A percentile compares a stretch with the other conserved stretches of the same genome.
Conservation (phyloP, 2,888 invertebrate genomes). For the Acrobasis suavella region DNA sequence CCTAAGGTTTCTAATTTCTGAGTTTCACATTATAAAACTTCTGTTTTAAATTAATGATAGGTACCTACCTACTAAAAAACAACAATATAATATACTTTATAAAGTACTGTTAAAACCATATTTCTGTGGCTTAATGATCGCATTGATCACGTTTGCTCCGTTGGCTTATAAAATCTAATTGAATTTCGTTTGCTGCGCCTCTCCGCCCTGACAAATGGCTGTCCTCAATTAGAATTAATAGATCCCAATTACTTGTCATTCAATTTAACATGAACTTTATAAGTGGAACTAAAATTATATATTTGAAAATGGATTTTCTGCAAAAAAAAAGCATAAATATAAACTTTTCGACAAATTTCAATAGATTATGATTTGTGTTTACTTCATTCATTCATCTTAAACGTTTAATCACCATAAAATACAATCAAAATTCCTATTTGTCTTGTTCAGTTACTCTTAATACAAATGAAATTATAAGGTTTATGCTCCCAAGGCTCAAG, state of each 20-base stretch:
- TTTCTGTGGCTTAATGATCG: neutral
- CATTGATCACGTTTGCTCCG: neutral
- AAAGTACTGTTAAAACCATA: neutral
- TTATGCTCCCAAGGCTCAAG: too few species aligned
- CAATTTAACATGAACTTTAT: neutral
- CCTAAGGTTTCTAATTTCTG: too few species aligned
- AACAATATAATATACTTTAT: neutral
- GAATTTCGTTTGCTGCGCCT: neutral
- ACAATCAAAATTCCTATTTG: too few species aligned
- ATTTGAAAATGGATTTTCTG: neutral
- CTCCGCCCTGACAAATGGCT: neutral
- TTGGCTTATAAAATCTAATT: constrained; percentile 3
- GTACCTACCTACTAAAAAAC: too few species aligned
- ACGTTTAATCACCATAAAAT: too few species aligned
- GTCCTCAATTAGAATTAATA: neutral
- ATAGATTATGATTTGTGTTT: too few species aligned
- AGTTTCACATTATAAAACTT: too few species aligned
- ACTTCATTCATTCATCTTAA: too few species aligned
- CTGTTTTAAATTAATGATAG: too few species aligned
- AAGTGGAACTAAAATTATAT: neutral
- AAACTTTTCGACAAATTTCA: too few species aligned
- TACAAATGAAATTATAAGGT: too few species aligned
- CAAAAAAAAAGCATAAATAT: neutral
- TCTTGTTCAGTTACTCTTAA: too few species aligned
- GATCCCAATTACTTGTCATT: constrained; percentile 5